Conservation (phyloP, 2,113 vertebrate genomes). For the Potamarius usumacintae region DNA sequence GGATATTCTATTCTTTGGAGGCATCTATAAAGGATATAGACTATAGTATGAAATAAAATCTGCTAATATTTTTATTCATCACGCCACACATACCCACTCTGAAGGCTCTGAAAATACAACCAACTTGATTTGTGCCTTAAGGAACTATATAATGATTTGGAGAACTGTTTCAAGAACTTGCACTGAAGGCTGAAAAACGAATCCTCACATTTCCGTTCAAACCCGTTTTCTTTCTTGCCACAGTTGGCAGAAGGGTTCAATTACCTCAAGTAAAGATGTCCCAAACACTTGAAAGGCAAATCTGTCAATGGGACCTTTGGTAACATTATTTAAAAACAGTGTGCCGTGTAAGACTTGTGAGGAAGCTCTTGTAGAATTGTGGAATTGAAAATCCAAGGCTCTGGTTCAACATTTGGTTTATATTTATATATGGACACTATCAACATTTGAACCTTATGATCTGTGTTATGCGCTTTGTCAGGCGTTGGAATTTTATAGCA, state of each 20-base stretch:
- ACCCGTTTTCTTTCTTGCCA: conserved; percentile 7
- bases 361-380: background rate
- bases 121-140: background rate
- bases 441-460: background rate
- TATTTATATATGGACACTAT: background rate
- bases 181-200: conserved; percentile 6
- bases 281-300: conserved; percentile 24
- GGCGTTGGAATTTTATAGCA: background rate
- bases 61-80: background rate
- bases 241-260: conserved; percentile 7
- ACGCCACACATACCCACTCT: background rate
- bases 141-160: background rate
- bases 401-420: background rate
- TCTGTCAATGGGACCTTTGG: background rate
- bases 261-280: conserved; percentile 9
- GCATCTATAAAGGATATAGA: background rate
- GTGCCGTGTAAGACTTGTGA: background rate
- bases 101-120: background rate
- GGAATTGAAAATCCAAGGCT: background rate
- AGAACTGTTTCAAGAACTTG: conserved; percentile 7
- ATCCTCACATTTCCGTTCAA: conserved; percentile 4
- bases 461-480: background rate
- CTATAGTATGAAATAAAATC: background rate
- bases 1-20: background rate
- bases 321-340: background rate